Percentiles rank a stretch among this genome's conserved stretches.
These are phyloP conservation scores for Cyprinodon brontotheroides DNA, from an alignment of 2,113 vertebrate genomes.

Conservation along the genomic window DNA sequence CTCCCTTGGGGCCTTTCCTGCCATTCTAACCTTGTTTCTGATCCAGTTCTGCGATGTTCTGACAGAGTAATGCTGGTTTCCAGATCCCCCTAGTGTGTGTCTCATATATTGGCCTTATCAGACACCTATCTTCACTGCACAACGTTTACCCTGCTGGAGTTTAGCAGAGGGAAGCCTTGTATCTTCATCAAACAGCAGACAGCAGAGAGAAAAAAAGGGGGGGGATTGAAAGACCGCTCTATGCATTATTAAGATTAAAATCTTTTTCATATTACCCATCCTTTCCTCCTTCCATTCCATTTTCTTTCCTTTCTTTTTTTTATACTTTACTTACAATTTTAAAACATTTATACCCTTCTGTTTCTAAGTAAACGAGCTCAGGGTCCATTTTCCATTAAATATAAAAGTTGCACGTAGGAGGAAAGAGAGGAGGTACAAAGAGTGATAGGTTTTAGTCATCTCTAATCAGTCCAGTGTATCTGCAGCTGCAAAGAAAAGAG, in stretches of 20 bases:
- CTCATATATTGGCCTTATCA: constrained; percentile 70
- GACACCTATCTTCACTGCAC: constrained; percentile 59
- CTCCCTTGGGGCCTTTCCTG: constrained; percentile 55
- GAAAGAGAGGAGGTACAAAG: constrained; percentile 54
- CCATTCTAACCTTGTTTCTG: constrained; percentile 69
- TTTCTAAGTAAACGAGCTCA: constrained; percentile 81
- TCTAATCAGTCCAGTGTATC: constrained; percentile 80
- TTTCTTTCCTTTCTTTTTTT: constrained; percentile 65
- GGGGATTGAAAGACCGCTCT: constrained; percentile 80
- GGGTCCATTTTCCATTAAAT: constrained; percentile 86
- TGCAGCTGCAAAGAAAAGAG: constrained; percentile 70
- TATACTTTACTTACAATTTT: constrained; percentile 76
- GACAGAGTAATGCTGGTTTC: constrained; percentile 57
- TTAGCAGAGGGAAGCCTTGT: constrained; percentile 73
- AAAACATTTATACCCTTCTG: constrained; percentile 86
- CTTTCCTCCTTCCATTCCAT: constrained; percentile 76
- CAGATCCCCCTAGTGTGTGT: constrained; percentile 49
- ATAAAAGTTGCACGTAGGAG: constrained; percentile 73
- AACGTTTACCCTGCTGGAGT: constrained; percentile 70
- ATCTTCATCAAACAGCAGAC: constrained; percentile 86
- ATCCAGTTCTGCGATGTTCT: constrained; percentile 45
- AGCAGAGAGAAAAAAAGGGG: constrained; percentile 69
- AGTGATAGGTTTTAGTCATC: constrained; percentile 74
- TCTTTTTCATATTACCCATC: constrained; percentile 83
- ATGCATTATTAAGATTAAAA: constrained; percentile 90